phyloP scores from a whole-genome alignment of 2,888 invertebrate species.

The Cryptosula pallasiana region DNA sequence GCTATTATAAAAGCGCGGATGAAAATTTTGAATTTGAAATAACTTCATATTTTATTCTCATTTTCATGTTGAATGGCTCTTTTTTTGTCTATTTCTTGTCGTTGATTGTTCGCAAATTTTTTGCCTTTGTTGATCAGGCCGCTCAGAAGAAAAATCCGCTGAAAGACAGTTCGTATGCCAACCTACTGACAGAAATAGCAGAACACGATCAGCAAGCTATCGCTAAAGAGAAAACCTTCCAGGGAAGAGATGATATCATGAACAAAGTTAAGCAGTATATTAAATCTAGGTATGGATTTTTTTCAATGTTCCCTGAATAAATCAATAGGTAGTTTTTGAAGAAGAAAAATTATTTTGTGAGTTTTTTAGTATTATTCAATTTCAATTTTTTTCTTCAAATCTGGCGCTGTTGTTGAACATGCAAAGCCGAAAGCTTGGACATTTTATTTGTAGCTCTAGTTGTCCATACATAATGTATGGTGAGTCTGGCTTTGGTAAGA shows the following conservation, averaged over 20 bases:
- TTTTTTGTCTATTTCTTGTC: not conserved
- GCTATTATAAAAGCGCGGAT: too few relatives aligned
- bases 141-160: not conserved
- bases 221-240: conserved; percentile 20
- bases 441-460: not conserved
- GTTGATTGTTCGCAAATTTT: too few relatives aligned
- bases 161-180: not conserved
- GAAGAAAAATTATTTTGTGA: too few relatives aligned
- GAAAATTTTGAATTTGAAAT: too few relatives aligned
- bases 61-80: not conserved
- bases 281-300: too few relatives aligned
- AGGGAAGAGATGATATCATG: conserved; percentile 25
- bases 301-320: too few relatives aligned
- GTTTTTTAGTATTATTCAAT: too few relatives aligned
- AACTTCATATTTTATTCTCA: not conserved
- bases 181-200: conserved; percentile 12
- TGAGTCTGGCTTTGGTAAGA: conserved; percentile 24
- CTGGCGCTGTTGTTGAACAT: too few relatives aligned
- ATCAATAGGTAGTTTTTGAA: too few relatives aligned
- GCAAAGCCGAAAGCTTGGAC: too few relatives aligned
- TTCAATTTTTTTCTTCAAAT: too few relatives aligned
- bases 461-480: conserved; percentile 15
- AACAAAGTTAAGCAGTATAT: conserved; percentile 6
- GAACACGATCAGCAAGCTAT: conserved; percentile 14
- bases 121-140: too few relatives aligned